phyloP scores from a whole-genome alignment of 1,140 invertebrate species.

The Apis florea region DNA sequence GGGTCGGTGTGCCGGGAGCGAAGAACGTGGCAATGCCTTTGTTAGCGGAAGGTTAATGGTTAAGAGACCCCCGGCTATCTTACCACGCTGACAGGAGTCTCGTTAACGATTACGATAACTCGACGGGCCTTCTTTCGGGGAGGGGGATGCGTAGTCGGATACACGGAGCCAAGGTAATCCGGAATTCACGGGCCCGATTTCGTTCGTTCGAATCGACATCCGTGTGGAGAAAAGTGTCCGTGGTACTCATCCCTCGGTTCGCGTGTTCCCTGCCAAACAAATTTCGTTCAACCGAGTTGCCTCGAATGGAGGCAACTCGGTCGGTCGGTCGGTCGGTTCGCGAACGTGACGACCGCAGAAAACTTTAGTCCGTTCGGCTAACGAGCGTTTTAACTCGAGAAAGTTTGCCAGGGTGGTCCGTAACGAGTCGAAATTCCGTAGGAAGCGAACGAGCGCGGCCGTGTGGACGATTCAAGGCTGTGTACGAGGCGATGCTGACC shows the following conservation, averaged over 20 bases:
- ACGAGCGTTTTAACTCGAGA: not conserved
- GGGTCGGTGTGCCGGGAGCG: conserved; percentile 62
- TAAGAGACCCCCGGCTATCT: conserved; percentile 68
- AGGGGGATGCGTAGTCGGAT: conserved; percentile 58
- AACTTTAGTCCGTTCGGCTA: not conserved
- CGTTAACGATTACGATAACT: conserved; percentile 75
- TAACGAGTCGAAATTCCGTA: conserved; percentile 19
- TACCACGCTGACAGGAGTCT: conserved; percentile 72
- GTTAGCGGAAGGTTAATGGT: conserved; percentile 76
- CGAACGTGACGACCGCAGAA: not conserved
- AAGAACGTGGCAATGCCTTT: conserved; percentile 75
- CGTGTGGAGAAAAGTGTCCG: not conserved
- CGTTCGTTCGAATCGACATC: conserved; percentile 21
- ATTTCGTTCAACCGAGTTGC: not conserved
- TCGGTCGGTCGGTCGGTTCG: not conserved
- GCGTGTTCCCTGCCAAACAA: not conserved
- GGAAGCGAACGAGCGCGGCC: not conserved
- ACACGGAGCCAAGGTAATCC: conserved; percentile 54
- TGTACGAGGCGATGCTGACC: too few species aligned
- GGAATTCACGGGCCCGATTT: conserved; percentile 44
- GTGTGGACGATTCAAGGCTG: conserved; percentile 23
- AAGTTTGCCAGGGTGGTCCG: conserved; percentile 13
- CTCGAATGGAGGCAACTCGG: not conserved
- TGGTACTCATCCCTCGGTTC: too few species aligned
- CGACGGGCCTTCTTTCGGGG: conserved; percentile 36